Percentiles rank a stretch among this genome's conserved stretches.
Evolutionary conservation across 2,113 vertebrate genomes (phyloP).

Genomic region (Syrrhaptes paradoxus): DNA sequence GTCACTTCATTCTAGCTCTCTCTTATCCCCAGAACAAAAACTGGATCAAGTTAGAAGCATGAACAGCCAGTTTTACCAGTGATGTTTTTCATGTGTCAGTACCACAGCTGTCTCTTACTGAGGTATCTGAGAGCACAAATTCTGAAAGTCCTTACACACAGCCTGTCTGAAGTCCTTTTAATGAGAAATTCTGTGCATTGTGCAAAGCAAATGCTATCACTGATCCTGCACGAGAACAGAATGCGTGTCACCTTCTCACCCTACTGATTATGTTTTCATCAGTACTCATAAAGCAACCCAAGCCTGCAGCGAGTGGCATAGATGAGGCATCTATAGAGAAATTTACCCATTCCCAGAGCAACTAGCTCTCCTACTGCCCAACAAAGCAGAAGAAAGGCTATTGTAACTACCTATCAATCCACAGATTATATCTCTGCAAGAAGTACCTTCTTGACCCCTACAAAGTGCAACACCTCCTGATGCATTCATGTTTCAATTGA

Average conservation of each 20-base stretch:
- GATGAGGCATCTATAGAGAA: not conserved
- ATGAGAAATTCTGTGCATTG: rapidly evolving
- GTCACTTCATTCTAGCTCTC: not conserved
- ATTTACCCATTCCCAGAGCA: not conserved
- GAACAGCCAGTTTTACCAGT: not conserved
- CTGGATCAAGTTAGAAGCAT: not conserved
- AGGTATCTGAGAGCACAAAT: not conserved
- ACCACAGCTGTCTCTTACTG: not conserved
- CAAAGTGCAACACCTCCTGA: not conserved
- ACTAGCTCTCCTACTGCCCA: not conserved
- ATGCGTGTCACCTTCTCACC: not conserved
- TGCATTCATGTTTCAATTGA: not conserved
- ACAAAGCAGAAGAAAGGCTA: not conserved
- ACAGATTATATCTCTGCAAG: not conserved
- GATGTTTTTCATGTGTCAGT: not conserved
- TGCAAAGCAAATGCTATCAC: not conserved
- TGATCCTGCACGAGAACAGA: not conserved
- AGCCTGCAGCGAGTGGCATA: not conserved
- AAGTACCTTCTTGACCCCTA: not conserved
- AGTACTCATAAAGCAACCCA: not conserved
- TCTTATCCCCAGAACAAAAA: not conserved
- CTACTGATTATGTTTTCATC: not conserved
- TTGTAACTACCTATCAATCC: not conserved
- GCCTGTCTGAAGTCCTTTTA: not conserved
- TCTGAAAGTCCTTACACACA: not conserved